Evolutionary conservation across 2,888 invertebrate species (phyloP).

Genomic region (Erpobdella octoculata): DNA sequence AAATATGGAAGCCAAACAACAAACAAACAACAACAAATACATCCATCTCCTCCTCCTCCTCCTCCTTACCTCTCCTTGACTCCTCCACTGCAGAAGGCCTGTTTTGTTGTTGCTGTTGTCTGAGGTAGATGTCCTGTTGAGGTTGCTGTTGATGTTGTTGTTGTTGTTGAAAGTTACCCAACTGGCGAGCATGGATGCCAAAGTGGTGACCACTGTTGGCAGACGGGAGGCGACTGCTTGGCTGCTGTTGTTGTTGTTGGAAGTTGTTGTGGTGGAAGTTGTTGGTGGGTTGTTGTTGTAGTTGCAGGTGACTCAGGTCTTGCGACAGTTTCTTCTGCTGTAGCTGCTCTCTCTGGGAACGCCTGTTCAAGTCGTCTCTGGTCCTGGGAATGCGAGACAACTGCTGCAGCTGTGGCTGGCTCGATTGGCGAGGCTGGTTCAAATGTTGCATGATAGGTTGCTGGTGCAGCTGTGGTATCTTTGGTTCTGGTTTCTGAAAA

Average conservation of each 20-base stretch:
- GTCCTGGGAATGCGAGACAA: not conserved
- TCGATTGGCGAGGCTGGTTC: not conserved
- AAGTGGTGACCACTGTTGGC: not conserved
- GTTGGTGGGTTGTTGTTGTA: not conserved
- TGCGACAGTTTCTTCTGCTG: conserved; percentile 2
- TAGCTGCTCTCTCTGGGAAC: not conserved
- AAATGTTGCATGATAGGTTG: not conserved
- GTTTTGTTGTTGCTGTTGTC: too few species aligned
- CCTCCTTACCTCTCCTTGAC: not conserved
- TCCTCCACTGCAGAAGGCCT: not conserved
- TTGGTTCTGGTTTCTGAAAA: not conserved
- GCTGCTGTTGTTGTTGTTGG: not conserved
- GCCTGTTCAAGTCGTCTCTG: conserved; percentile 17
- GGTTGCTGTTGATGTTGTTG: not conserved
- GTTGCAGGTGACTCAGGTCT: not conserved
- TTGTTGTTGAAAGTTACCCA: conserved; percentile 21
- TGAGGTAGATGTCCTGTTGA: not conserved
- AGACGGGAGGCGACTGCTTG: not conserved
- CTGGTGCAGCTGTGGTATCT: not conserved
- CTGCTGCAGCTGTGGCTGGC: not conserved
- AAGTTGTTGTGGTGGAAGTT: not conserved
- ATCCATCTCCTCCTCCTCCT: not conserved
- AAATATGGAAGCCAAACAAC: not conserved
- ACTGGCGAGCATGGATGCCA: conserved; percentile 17
- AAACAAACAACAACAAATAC: not conserved